Base-by-base conservation (phyloP, 2,888 invertebrate genomes). In the Drosophila melanosoma region DNA sequence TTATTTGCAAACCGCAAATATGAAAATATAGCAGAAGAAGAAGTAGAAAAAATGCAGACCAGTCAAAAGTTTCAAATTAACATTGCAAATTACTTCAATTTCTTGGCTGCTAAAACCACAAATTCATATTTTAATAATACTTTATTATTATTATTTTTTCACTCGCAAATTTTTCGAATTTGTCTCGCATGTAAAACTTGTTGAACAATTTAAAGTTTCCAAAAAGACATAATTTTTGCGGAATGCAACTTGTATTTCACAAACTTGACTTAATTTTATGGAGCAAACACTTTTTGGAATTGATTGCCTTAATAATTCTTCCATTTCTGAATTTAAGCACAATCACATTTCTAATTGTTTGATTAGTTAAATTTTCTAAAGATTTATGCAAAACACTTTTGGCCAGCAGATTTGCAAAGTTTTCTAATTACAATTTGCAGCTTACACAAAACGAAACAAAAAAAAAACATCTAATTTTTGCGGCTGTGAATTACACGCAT, bases 401-500 rank as follows among this genome's bases (percentile, higher is more conserved):
- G 15, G 33, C 11, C 10, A 10, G 33, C 26, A 10, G n/a, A 42
- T 57, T 26, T 15, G 1, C n/a, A 11, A 17, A 23, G 38, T 32
- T 74, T 60, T 48, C 51, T 72, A 69, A 72, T 69, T 75, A 69
- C n/a, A 59, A 72, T 71, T 70, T 78, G 57, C 62, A 52, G 78
- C 67, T 48, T 58, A 26, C 56, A 51, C 62, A 64, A 70, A 67
- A 62, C 74, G 60, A 17, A 29, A 51, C 5, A 20, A 15, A 20
- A 32, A n/a, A 56, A 54, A 76, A 78, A 76, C 68, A 29, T 53
- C 60, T 71, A 76, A 76, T 76, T 76, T 70, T 60, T 74, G 67
- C 51, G 63, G 29, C 52, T 52, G 63, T 69, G 72, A 81, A 80
- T 84, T 85, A 85, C 86, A 84, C 70, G 76, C 69, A 81, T 86